Conservation (phyloP, 2,888 invertebrate genomes). For the Octodonta nipae region DNA sequence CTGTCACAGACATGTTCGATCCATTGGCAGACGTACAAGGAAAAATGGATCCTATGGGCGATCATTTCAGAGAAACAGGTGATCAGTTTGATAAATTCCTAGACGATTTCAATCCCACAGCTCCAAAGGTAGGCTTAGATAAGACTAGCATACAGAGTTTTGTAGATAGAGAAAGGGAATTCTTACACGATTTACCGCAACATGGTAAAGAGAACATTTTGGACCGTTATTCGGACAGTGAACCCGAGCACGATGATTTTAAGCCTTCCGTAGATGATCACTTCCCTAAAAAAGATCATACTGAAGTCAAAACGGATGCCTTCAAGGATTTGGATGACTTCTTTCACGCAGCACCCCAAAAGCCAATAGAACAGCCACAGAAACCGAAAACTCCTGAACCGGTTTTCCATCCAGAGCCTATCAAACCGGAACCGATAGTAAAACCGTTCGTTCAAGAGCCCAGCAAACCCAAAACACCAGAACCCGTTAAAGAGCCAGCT, state of each 20-base stretch:
- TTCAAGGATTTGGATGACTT: constrained; percentile 26
- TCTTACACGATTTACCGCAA: constrained; percentile 9
- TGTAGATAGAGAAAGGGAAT: constrained; percentile 28
- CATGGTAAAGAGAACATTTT: constrained; percentile 27
- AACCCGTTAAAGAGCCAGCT: constrained; percentile 3
- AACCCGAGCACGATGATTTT: constrained; percentile 34
- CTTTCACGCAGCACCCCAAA: constrained; percentile 4
- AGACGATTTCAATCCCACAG: constrained; percentile 13
- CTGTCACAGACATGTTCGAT: constrained; percentile 18
- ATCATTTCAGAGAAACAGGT: too few species aligned
- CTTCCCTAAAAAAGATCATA: constrained; percentile 13
- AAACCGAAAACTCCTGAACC: constrained; percentile 9
- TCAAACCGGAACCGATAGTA: constrained; percentile 5
- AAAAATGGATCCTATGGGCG: neutral
- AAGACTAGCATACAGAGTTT: constrained; percentile 25
- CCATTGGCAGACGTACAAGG: constrained; percentile 5
- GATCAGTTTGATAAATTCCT: too few species aligned
- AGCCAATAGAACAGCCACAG: too few species aligned
- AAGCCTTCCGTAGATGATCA: constrained; percentile 24
- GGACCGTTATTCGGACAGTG: constrained; percentile 44
- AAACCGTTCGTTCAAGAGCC: constrained; percentile 8
- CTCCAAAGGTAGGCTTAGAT: constrained; percentile 15
- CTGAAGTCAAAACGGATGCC: constrained; percentile 15
- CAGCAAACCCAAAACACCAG: constrained; percentile 14
- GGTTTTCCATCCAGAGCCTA: constrained; percentile 4